Evolutionary conservation across 2,797 vertebrate genomes (phyloP).

Genomic region (Graptemys geographica): DNA sequence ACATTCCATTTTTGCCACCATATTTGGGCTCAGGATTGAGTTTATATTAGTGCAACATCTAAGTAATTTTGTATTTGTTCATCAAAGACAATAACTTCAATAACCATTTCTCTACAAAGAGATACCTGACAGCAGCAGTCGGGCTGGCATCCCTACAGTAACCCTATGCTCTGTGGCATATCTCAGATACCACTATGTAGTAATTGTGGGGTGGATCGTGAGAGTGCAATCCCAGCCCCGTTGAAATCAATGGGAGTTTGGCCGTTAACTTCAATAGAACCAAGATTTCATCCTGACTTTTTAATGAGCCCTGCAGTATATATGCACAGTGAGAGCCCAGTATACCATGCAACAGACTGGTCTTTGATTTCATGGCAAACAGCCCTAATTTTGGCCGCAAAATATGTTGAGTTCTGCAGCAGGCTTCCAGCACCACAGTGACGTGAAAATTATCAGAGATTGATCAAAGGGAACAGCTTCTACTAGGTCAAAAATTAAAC

Average conservation of each 20-base stretch:
- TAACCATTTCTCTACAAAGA: constrained; percentile 19
- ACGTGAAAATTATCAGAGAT: constrained; percentile 24
- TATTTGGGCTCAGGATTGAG: constrained; percentile 2
- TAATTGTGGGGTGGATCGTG: not conserved
- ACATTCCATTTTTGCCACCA: not conserved
- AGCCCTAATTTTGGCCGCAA: constrained; percentile 56
- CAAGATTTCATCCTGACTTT: constrained; percentile 39
- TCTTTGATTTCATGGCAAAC: constrained; percentile 61
- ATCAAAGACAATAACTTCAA: constrained; percentile 21
- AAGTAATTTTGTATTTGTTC: not conserved
- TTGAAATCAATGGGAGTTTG: constrained; percentile 34
- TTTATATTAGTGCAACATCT: not conserved
- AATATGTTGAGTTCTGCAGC: constrained; percentile 11
- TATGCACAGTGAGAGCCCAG: constrained; percentile 21
- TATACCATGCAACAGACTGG: constrained; percentile 10
- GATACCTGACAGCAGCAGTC: constrained; percentile 37
- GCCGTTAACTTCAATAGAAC: not conserved
- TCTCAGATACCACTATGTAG: constrained; percentile 38
- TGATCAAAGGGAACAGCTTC: constrained; percentile 16
- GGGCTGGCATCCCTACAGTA: constrained; percentile 24
- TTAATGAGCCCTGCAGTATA: constrained; percentile 31
- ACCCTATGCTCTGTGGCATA: constrained; percentile 49
- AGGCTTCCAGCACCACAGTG: not conserved
- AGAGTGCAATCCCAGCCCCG: not conserved
- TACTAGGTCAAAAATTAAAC: not conserved